Evolutionary conservation across 64 coral and sea anemone genomes (phyloP), one percentile per base, ranked within the genome.

Genomic region (Acropora tenuis): DNA sequence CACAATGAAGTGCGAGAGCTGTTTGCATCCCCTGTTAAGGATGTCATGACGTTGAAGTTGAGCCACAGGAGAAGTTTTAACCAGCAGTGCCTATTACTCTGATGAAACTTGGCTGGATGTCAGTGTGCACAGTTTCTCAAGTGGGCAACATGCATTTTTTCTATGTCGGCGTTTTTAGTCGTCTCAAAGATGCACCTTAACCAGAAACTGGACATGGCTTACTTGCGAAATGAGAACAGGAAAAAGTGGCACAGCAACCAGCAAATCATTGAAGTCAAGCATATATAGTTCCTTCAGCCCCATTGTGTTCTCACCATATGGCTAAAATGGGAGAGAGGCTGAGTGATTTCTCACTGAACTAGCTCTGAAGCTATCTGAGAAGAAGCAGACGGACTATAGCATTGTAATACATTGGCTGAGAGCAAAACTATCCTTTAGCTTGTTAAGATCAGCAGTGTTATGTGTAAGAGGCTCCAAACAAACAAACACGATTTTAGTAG

Each of bases 261-360:
- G 55, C 46, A 49, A 20, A n/a, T 55, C 11, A 75, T 88, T 11
- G n/a, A 78, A 75, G 73, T 88, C 50, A 50, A 88, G 48, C 86
- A n/a, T n/a, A n/a, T n/a, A 88, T 19, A 57, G 77, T n/a, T n/a
- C n/a, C n/a, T n/a, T n/a, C n/a, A n/a, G n/a, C n/a, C n/a, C n/a
- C n/a, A n/a, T n/a, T n/a, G 66, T 71, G 41, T 90, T 90, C 47
- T 10, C 42, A 10, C 78, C 43, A 59, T 59, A 59, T 59, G 87
- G 87, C 12, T 17, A 75, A 44, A 76, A 46, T 20, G 45, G 69
- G 9, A 89, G 75, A 43, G 71, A 89, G 78, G 88, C 88, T 17
- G 76, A 89, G 19, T 13, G 76, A 90, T 90, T 67, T 12, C 41
- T 90, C n/a, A 20, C 88, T 9, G 88, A 90, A 80, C 49, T 90